Evolutionary conservation across 2,888 invertebrate species (phyloP).

Genomic region (Sinohyriopsis cumingii): DNA sequence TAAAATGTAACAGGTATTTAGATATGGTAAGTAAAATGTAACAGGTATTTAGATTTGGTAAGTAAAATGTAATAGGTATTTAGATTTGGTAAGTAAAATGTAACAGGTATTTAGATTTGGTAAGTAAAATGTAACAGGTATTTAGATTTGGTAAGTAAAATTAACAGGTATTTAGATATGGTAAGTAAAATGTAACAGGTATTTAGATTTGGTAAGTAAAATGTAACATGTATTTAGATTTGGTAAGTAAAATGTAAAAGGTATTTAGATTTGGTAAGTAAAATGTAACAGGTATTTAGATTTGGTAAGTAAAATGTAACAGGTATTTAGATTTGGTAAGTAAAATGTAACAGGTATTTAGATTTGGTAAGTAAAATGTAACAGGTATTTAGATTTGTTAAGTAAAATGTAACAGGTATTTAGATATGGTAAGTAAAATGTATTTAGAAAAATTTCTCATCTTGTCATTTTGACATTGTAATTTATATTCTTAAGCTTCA

Average conservation of each 20-base stretch:
- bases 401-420: conserved; percentile 21
- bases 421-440: no score
- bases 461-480: neutral
- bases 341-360: conserved; percentile 1
- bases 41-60: conserved; percentile 51
- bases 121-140: conserved; percentile 35
- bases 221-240: conserved; percentile 30
- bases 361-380: conserved; percentile 56
- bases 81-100: conserved; percentile 57
- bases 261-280: conserved; percentile 57
- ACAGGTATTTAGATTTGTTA: conserved; percentile 51
- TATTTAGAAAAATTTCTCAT: neutral
- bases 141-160: conserved; percentile 58
- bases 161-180: conserved; percentile 36
- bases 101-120: conserved; percentile 44
- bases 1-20: conserved; percentile 1
- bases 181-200: conserved; percentile 43
- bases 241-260: conserved; percentile 46
- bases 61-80: conserved; percentile 21
- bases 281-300: conserved; percentile 27
- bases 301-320: conserved; percentile 48
- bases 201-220: conserved; percentile 58
- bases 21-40: conserved; percentile 56
- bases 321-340: conserved; percentile 57
- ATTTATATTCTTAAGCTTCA: neutral